Evolutionary conservation across 2,797 vertebrate species (phyloP).

Genomic region (Argentina silus): DNA sequence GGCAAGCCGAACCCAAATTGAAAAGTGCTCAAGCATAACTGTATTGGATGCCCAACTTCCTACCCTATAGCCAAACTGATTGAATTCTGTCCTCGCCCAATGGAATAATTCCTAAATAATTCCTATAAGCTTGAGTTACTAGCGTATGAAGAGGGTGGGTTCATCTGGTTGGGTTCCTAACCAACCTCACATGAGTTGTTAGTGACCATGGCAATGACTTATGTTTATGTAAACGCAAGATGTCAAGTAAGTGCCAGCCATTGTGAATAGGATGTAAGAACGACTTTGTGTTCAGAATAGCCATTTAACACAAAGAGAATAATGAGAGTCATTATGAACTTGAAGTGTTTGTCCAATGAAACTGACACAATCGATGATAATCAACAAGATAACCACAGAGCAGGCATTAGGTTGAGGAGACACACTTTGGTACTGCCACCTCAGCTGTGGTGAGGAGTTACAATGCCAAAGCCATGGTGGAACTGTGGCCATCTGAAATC

Average conservation of each 20-base stretch:
- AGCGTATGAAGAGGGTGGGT: constrained; percentile 29
- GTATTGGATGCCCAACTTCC: constrained; percentile 72
- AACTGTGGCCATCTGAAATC: not conserved
- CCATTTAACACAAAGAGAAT: not conserved
- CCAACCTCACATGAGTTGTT: constrained; percentile 31
- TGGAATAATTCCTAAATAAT: constrained; percentile 69
- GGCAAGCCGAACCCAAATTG: constrained; percentile 73
- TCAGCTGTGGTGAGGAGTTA: not conserved
- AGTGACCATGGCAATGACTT: constrained; percentile 12
- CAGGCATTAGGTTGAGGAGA: not conserved
- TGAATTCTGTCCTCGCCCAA: constrained; percentile 71
- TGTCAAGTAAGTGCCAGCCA: no score
- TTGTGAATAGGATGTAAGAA: not conserved
- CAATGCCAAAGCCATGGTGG: not conserved
- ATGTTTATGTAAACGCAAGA: constrained; percentile 16
- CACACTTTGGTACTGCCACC: not conserved
- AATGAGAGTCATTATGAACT: not conserved
- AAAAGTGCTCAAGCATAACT: constrained; percentile 78
- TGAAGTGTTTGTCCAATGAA: not conserved
- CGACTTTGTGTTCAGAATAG: not conserved
- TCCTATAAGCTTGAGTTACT: constrained; percentile 58
- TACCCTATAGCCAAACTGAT: constrained; percentile 65
- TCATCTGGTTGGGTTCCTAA: constrained; percentile 47
- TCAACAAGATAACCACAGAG: not conserved
- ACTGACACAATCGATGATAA: not conserved